Percentiles rank a stretch among this genome's conserved stretches.
Conservation (phyloP, 2,113 vertebrate genomes). For the Lampris megalopsis region DNA sequence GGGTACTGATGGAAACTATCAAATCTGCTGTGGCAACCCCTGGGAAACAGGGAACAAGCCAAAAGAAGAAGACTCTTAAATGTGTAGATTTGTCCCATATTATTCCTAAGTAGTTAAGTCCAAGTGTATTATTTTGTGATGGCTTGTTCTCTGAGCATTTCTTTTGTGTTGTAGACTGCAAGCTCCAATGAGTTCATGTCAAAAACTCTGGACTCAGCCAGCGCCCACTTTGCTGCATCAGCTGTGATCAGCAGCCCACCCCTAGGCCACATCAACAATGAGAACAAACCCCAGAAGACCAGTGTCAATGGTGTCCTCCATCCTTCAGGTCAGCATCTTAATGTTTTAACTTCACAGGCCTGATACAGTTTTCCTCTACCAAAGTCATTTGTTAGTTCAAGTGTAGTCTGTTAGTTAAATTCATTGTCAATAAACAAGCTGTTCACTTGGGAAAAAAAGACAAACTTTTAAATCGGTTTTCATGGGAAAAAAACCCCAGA, state of each 20-base stretch:
- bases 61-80: no score
- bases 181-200: slow-evolving; percentile 86
- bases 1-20: no score
- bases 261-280: slow-evolving; percentile 80
- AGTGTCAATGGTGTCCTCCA: slow-evolving; percentile 87
- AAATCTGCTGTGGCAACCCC: no score
- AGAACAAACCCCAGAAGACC: slow-evolving; percentile 80
- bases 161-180: slow-evolving; percentile 75
- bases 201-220: slow-evolving; percentile 93
- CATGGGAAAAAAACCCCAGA: no score
- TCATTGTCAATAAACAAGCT: no score
- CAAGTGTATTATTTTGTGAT: neutral
- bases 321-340: slow-evolving; percentile 82
- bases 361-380: neutral
- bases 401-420: no score
- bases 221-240: slow-evolving; percentile 93
- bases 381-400: neutral
- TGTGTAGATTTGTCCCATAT: no score
- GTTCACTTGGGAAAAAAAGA: no score
- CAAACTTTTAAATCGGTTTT: no score
- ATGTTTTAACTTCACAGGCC: neutral
- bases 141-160: neutral
- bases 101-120: neutral
- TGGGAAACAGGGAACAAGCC: no score
- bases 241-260: slow-evolving; percentile 88